Base-by-base conservation (phyloP, 37 sponge, comb jelly and placozoan genomes). In the Bolinopsis microptera region DNA sequence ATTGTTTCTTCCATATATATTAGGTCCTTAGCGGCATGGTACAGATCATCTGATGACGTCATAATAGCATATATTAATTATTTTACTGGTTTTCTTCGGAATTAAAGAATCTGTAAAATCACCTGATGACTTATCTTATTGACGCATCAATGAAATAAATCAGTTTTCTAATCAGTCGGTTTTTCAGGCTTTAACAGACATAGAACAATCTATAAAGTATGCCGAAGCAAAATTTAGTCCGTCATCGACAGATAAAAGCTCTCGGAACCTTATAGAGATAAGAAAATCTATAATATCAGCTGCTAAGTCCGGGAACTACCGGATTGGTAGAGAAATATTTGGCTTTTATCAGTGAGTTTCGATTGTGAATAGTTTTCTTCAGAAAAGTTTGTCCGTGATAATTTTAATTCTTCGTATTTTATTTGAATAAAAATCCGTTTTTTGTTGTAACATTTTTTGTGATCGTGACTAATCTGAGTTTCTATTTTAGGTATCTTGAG, bases 261-360 rank as follows among this genome's bases (percentile, higher is more conserved):
- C 33, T 9, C 36, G 80, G 21, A 32, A 27, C 35, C 80, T 77
- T 21, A 32, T 77, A 13, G 37, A 77, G 21, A 34, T 77, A 21
- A 27, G 80, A 36, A 77, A 35, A 34, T 27, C 80, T 31, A 77
- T 77, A 13, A 32, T 77, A 5, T 27, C 80, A 16, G 80, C 80
- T 77, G 80, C 80, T 32, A 77, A 77, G 21, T 32, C 33, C 0
- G 80, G 80, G 1, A 77, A 77, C 32, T 77, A 77, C 80, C 27
- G 32, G 36, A 77, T 77, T 35, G 80, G 80, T 0, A 32, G 80
- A 18, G 80, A 77, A 34, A 77, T 77, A 77, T 77, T 77, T 35
- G 80, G 61, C 9, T 48, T 48, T 48, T 48, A 48, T 48, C 61
- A 48, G 61, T 48, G 61, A 48, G 61, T n/a, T n/a, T n/a, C n/a